Conservation (phyloP, 2,113 vertebrate genomes). For the Engystomops pustulosus region DNA sequence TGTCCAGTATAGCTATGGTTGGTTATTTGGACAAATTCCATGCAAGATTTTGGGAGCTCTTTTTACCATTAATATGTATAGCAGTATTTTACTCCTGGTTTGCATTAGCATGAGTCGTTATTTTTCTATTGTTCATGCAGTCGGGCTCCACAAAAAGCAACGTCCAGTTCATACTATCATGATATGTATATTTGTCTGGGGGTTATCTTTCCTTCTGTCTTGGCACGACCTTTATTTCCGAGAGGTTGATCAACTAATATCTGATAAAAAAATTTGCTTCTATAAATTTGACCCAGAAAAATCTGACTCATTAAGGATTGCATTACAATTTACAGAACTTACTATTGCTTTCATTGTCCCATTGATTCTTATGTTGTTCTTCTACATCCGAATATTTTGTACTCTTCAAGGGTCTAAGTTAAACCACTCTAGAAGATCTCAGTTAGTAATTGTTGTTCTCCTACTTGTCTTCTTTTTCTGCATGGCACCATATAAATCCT, state of each 20-base stretch:
- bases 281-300: slow-evolving; percentile 60
- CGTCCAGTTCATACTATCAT: slow-evolving; percentile 73
- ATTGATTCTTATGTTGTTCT: slow-evolving; percentile 78
- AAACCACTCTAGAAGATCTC: neutral
- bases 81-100: slow-evolving; percentile 78
- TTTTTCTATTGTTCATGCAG: slow-evolving; percentile 77
- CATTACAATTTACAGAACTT: slow-evolving; percentile 70
- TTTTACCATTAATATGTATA: slow-evolving; percentile 79
- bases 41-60: slow-evolving; percentile 78
- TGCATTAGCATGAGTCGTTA: slow-evolving; percentile 84
- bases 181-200: slow-evolving; percentile 74
- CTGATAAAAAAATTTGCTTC: slow-evolving; percentile 62
- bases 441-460: slow-evolving; percentile 65
- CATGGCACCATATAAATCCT: slow-evolving; percentile 79
- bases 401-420: slow-evolving; percentile 74
- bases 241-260: slow-evolving; percentile 52
- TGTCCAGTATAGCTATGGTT: slow-evolving; percentile 70
- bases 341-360: slow-evolving; percentile 77
- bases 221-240: slow-evolving; percentile 72
- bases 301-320: slow-evolving; percentile 69
- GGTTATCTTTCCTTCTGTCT: slow-evolving; percentile 69
- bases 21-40: slow-evolving; percentile 73
- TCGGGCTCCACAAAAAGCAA: slow-evolving; percentile 67
- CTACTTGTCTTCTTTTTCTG: slow-evolving; percentile 76
- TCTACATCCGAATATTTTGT: slow-evolving; percentile 77